A percentile compares a stretch with the other conserved stretches of the same genome.
phyloP scores from a whole-genome alignment of 2,113 vertebrate species.

The Hymenochirus boettgeri region DNA sequence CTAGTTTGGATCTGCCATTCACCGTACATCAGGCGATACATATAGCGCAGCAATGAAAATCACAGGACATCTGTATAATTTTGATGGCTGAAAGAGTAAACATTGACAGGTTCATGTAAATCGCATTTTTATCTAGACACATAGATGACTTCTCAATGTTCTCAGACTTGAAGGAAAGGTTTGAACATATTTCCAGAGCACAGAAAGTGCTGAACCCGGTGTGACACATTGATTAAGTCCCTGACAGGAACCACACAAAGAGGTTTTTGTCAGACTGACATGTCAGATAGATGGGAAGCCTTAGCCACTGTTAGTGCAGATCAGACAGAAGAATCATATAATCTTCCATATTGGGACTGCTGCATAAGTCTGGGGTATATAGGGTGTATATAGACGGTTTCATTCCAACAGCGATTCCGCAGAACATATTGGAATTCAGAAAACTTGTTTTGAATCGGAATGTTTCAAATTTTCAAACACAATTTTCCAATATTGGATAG shows the following conservation, averaged over 20 bases:
- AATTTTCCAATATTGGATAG: too few relatives aligned
- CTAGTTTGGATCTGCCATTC: too few relatives aligned
- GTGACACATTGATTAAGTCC: constrained; percentile 82
- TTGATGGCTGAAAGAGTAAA: constrained; percentile 50
- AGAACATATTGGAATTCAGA: too few relatives aligned
- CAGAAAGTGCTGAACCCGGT: constrained; percentile 61
- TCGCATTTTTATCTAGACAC: constrained; percentile 62
- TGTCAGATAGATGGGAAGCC: constrained; percentile 81
- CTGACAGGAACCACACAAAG: constrained; percentile 87
- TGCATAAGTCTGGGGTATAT: too few relatives aligned
- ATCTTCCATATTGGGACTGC: too few relatives aligned
- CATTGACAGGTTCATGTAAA: constrained; percentile 62
- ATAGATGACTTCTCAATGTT: constrained; percentile 69
- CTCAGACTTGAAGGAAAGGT: constrained; percentile 60
- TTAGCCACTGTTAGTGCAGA: constrained; percentile 75
- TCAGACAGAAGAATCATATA: constrained; percentile 50
- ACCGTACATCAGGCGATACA: background rate
- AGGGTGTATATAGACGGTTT: too few relatives aligned
- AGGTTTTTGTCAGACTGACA: constrained; percentile 85
- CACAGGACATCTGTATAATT: constrained; percentile 25
- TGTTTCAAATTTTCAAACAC: too few relatives aligned
- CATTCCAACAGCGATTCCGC: too few relatives aligned
- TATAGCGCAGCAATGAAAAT: background rate
- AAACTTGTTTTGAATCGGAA: too few relatives aligned
- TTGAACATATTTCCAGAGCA: constrained; percentile 63